Base-by-base conservation (phyloP, 2,888 invertebrate genomes). In the Tolmerus cingulatus region DNA sequence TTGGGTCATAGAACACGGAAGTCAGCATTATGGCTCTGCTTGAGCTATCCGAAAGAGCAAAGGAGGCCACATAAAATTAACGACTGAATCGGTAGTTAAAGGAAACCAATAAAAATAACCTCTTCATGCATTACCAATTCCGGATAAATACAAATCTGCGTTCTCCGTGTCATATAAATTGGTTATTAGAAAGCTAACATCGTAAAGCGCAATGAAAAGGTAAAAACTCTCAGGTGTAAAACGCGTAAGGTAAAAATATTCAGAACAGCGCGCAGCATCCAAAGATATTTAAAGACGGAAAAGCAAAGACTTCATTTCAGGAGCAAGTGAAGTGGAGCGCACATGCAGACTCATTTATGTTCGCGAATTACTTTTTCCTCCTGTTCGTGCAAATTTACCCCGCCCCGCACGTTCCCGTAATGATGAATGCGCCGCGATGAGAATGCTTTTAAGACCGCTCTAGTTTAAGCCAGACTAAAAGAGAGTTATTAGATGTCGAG, bases 361-460 rank as follows among this genome's bases (percentile, higher is more conserved):
- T 16, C 57, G 37, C 51, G 37, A n/a, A 82, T 82, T 79, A 79
- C 51, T 57, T 82, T 57, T 81, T 23, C 40, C 16, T 66, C 82
- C 57, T 37, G 82, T 57, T 57, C 34, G 46, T 46, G 57, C 37
- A 34, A 82, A 57, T 66, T 34, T 34, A 37, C 66, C 66, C 51
- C 16, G n/a, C 40, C 57, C 46, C 81, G 46, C 37, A 57, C 7
- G 57, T 82, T 57, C 66, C 66, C 51, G 30, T 82, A 82, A 82
- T 82, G 81, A 82, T 34, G 57, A 37, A 57, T 57, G 57, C 82
- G 14, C 16, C 55, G 55, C 30, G 43, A 82, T 57, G 57, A 57
- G 57, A 82, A 82, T 82, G 82, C 82, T 82, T 57, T 82, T 37
- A 82, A 57, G 34, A 66, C 55, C 82, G 37, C 27, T 82, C 82